Evolutionary conservation across 2,888 invertebrate genomes (phyloP).

Genomic region (Blastobasis adustella): DNA sequence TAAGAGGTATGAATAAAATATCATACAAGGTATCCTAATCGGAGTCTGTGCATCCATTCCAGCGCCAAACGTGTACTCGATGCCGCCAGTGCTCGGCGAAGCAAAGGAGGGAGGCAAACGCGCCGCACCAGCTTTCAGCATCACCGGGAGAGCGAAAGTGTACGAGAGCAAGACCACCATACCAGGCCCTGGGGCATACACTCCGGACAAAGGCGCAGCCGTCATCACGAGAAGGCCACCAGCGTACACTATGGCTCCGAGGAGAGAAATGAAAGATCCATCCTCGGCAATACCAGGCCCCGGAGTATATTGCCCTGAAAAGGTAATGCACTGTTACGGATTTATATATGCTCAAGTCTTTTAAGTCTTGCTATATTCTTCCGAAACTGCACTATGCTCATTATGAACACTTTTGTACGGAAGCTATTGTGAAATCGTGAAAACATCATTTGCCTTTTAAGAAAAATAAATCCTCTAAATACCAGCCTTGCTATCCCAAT

Average conservation of each 20-base stretch:
- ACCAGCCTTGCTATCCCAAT: no score
- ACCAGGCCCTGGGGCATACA: constrained; percentile 89
- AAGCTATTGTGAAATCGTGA: no score
- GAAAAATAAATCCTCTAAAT: no score
- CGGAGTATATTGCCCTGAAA: constrained; percentile 80
- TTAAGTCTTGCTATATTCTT: no score
- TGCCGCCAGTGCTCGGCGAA: constrained; percentile 84
- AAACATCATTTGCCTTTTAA: no score
- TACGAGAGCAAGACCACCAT: constrained; percentile 55
- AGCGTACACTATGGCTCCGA: constrained; percentile 88
- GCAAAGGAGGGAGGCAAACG: constrained; percentile 70
- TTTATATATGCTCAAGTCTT: neutral
- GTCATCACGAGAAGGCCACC: constrained; percentile 76
- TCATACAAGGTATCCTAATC: no score
- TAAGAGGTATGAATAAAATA: no score
- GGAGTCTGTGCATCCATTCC: constrained; percentile 23
- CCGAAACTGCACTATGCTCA: no score
- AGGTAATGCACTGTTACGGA: constrained; percentile 35
- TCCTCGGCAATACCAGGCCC: constrained; percentile 71
- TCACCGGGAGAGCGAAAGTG: constrained; percentile 86
- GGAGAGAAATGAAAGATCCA: constrained; percentile 50
- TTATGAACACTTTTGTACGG: no score
- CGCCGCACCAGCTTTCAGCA: constrained; percentile 91
- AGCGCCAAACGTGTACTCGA: constrained; percentile 93
- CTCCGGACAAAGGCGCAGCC: constrained; percentile 72